phyloP scores from a whole-genome alignment of 1,140 invertebrate species.

The Nasonia longicornis region DNA sequence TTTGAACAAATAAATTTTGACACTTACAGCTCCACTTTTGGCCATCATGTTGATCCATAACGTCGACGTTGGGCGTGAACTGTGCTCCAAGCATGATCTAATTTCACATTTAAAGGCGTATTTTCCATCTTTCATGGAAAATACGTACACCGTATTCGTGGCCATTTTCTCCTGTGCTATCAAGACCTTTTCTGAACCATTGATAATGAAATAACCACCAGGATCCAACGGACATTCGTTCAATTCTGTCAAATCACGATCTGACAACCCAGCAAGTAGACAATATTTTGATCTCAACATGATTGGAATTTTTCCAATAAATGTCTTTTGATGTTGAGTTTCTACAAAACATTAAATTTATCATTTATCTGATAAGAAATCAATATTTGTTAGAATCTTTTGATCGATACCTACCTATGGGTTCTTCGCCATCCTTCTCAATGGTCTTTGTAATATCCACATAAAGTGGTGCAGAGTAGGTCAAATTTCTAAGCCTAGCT shows the following conservation, averaged over 20 bases:
- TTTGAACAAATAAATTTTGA: neutral
- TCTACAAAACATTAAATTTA: slow-evolving; percentile 66
- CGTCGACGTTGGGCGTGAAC: slow-evolving; percentile 91
- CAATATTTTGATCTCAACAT: slow-evolving; percentile 98
- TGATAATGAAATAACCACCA: slow-evolving; percentile 96
- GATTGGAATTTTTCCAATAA: slow-evolving; percentile 99
- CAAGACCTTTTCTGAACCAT: slow-evolving; percentile 94
- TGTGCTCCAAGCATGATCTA: slow-evolving; percentile 94
- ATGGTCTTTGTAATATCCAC: slow-evolving; percentile 97
- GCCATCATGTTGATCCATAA: slow-evolving; percentile 99
- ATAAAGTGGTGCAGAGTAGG: slow-evolving; percentile 97
- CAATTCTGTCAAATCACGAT: slow-evolving; percentile 97
- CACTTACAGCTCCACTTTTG: slow-evolving; percentile 81
- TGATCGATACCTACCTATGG: slow-evolving; percentile 78
- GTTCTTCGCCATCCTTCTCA: slow-evolving; percentile 61
- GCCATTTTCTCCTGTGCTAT: slow-evolving; percentile 99
- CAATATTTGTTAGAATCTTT: slow-evolving; percentile 54
- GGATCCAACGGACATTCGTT: slow-evolving; percentile 99
- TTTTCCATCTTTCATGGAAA: slow-evolving; percentile 97
- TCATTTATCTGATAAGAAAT: slow-evolving; percentile 73
- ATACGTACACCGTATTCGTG: slow-evolving; percentile 99
- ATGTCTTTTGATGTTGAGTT: slow-evolving; percentile 84
- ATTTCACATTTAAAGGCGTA: slow-evolving; percentile 98
- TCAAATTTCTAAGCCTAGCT: slow-evolving; percentile 87
- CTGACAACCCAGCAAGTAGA: slow-evolving; percentile 88